Percentiles rank a stretch among this genome's conserved stretches.
phyloP scores from a whole-genome alignment of 1,140 invertebrate species.

The Berghia stephanieae region DNA sequence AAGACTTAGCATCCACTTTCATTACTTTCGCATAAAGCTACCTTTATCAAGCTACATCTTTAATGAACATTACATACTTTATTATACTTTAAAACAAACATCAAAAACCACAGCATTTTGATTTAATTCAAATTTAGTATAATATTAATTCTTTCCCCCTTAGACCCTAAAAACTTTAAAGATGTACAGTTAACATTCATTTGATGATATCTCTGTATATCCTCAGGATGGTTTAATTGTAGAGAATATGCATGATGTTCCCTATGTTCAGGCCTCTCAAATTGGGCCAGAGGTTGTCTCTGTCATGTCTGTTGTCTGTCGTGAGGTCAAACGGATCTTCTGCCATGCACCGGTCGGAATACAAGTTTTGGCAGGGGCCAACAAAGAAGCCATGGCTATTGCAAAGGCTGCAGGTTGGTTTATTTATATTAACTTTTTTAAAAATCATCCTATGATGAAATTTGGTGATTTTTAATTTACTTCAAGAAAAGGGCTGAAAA shows the following conservation, averaged over 20 bases:
- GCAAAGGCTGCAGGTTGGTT: constrained; percentile 89
- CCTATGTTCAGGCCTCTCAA: constrained; percentile 73
- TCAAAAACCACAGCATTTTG: too few species aligned
- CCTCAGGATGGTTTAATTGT: constrained; percentile 79
- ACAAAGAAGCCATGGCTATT: constrained; percentile 84
- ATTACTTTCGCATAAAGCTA: too few species aligned
- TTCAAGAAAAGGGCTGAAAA: too few species aligned
- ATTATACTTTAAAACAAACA: too few species aligned
- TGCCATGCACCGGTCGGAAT: constrained; percentile 63
- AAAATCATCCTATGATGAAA: too few species aligned
- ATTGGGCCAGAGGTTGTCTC: constrained; percentile 78
- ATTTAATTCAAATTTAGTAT: too few species aligned
- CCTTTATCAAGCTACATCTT: too few species aligned
- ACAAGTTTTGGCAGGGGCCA: constrained; percentile 86
- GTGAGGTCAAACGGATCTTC: constrained; percentile 51
- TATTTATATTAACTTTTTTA: too few species aligned
- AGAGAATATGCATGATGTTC: constrained; percentile 89
- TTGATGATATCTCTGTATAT: not conserved
- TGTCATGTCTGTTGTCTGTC: constrained; percentile 72
- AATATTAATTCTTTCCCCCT: not conserved
- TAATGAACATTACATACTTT: too few species aligned
- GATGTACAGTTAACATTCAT: not conserved
- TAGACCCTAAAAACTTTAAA: not conserved
- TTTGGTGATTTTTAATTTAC: too few species aligned
- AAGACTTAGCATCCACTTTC: too few species aligned